A percentile compares a stretch with the other conserved stretches of the same genome.
These are phyloP conservation scores for Rhinoderma darwinii DNA, from an alignment of 2,113 vertebrate genomes.

Conservation along the genomic window DNA sequence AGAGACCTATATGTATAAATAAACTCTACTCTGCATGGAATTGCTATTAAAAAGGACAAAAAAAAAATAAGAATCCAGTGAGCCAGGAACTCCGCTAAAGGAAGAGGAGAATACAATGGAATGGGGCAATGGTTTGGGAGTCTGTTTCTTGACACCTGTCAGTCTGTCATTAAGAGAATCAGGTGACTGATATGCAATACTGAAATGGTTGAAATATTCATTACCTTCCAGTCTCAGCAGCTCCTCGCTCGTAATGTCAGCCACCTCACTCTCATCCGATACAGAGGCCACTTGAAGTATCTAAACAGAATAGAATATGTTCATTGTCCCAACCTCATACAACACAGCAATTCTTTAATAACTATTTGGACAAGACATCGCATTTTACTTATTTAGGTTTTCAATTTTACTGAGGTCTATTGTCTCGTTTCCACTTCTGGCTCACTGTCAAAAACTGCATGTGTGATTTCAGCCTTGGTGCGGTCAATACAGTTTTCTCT, in stretches of 20 bases:
- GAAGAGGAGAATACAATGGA: neutral
- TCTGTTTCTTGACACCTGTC: neutral
- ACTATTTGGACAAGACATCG: neutral
- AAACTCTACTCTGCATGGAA: neutral
- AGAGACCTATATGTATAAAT: no score
- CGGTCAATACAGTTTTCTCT: no score
- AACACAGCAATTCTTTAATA: neutral
- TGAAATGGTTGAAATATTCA: conserved; percentile 13
- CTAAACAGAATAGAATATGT: conserved; percentile 66
- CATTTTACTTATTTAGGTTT: no score
- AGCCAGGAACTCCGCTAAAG: no score
- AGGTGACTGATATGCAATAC: conserved; percentile 24
- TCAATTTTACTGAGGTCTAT: no score
- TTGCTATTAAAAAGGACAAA: neutral
- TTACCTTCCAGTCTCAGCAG: conserved; percentile 80
- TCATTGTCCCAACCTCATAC: neutral
- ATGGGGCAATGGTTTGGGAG: neutral
- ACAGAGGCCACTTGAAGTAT: conserved; percentile 90
- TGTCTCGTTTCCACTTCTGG: no score
- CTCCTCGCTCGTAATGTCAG: conserved; percentile 74
- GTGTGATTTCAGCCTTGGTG: no score
- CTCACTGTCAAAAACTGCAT: no score
- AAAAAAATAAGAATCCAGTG: neutral
- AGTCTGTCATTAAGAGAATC: neutral
- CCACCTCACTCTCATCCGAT: conserved; percentile 75